Percentiles rank a stretch among this genome's conserved stretches.
Evolutionary conservation across 2,888 invertebrate genomes (phyloP).

Genomic region (Coelopa pilipes): DNA sequence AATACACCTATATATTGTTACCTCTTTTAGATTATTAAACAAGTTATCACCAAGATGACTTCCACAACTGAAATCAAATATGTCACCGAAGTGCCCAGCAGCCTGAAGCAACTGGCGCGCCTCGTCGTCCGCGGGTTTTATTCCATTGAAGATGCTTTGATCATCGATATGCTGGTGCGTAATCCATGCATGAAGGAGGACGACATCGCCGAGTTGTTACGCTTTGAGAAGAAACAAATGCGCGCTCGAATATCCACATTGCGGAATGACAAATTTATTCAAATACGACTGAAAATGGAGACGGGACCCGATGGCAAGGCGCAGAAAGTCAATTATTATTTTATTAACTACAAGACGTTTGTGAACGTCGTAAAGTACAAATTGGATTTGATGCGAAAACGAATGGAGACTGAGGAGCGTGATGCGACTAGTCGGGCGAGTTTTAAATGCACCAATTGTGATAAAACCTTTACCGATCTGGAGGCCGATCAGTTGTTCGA

Average conservation of each 20-base stretch:
- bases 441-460: conserved; percentile 91
- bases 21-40: not conserved
- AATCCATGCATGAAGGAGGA: conserved; percentile 93
- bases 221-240: conserved; percentile 94
- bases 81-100: conserved; percentile 92
- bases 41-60: conserved; percentile 42
- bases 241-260: conserved; percentile 86
- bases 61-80: conserved; percentile 77
- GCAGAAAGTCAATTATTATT: conserved; percentile 96
- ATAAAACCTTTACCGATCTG: conserved; percentile 94
- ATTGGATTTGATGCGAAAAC: conserved; percentile 92
- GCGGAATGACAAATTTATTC: conserved; percentile 92
- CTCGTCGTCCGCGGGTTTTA: conserved; percentile 94
- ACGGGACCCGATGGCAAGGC: conserved; percentile 93
- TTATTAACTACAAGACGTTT: conserved; percentile 96
- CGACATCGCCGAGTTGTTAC: conserved; percentile 88
- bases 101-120: conserved; percentile 90
- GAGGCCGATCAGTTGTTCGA: conserved; percentile 94
- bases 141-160: conserved; percentile 90
- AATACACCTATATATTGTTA: not conserved
- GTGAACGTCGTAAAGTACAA: conserved; percentile 98
- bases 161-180: conserved; percentile 94
- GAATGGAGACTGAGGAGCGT: conserved; percentile 94
- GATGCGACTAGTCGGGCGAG: conserved; percentile 95
- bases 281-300: conserved; percentile 93